phyloP scores from a whole-genome alignment of 92 coral and sea anemone genomes.

The Diadumene lineata region DNA sequence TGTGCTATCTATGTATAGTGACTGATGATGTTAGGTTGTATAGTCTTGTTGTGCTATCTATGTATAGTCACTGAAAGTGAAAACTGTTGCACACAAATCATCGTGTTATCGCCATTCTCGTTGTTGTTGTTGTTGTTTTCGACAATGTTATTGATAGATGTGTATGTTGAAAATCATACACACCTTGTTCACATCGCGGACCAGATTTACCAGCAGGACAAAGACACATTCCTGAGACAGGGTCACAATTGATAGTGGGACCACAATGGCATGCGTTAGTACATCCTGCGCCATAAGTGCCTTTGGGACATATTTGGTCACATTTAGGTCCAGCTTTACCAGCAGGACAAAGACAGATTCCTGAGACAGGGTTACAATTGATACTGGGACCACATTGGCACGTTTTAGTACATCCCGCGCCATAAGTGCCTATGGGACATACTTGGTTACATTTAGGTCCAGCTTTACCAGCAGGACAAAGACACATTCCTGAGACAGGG shows the following conservation, averaged over 20 bases:
- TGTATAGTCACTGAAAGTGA: too few relatives aligned
- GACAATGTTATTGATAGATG: too few relatives aligned
- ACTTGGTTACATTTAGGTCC: conserved; percentile 56
- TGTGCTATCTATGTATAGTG: too few relatives aligned
- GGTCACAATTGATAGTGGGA: conserved; percentile 63
- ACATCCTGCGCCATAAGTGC: conserved; percentile 11
- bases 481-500: conserved; percentile 65
- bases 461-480: conserved; percentile 69
- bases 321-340: conserved; percentile 55
- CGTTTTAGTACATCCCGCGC: background rate
- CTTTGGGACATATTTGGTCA: conserved; percentile 29
- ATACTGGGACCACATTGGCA: background rate
- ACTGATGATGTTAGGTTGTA: too few relatives aligned
- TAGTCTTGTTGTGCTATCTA: too few relatives aligned
- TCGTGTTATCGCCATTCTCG: too few relatives aligned
- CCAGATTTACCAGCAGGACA: conserved; percentile 77
- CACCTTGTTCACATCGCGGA: conserved; percentile 62
- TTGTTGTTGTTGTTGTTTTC: too few relatives aligned
- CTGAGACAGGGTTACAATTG: conserved; percentile 58
- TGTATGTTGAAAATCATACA: too few relatives aligned
- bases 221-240: conserved; percentile 67
- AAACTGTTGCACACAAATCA: too few relatives aligned
- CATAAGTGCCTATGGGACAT: conserved; percentile 7
- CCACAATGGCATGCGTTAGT: conserved; percentile 43
- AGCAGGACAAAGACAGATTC: conserved; percentile 73